Evolutionary conservation across 2,797 vertebrate genomes (phyloP), one percentile per base, ranked within the genome.

Genomic region (Todus mexicanus): DNA sequence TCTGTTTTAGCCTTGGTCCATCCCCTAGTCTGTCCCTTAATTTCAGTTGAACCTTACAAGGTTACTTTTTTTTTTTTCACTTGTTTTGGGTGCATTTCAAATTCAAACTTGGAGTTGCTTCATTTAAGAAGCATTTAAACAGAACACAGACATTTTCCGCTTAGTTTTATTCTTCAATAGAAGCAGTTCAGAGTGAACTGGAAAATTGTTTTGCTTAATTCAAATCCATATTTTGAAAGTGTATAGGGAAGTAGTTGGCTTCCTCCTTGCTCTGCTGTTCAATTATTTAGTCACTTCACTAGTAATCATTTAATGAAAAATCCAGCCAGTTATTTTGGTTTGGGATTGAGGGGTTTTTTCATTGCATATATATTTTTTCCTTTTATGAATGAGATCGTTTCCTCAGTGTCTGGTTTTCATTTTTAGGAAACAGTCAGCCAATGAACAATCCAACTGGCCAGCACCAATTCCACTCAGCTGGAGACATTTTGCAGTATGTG

Each of bases 321-420:
- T 21, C 20, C 27, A 72, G 51, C 25, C 59, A 60, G 35, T 73
- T 89, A 40, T 73, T 94, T 90, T 77, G 57, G 15, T 69, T 85
- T 45, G 43, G 13, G 15, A 10, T 56, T 51, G 35, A n/a, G 12
- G 7, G 22, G 11, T 63, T 19, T 59, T 88, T 89, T 70, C 6
- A 17, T 63, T 80, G 43, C 21, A 68, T 74, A 80, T 83, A 86
- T 74, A 56, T 92, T 70, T 81, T 89, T 94, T 88, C 75, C 84
- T 94, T 93, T 91, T 86, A 84, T 74, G 90, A 94, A 78, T 57
- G 80, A 74, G 79, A 71, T 16, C 11, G 35, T 82, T 95, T 94
- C 73, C 85, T 92, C 35, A 31, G 54, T 57, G 77, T 70, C 92
- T 94, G 86, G 21, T 91, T 94, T 91, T 93, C 81, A 92, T 95